Conservation (phyloP, 2,113 vertebrate species). For the Alces alces region DNA sequence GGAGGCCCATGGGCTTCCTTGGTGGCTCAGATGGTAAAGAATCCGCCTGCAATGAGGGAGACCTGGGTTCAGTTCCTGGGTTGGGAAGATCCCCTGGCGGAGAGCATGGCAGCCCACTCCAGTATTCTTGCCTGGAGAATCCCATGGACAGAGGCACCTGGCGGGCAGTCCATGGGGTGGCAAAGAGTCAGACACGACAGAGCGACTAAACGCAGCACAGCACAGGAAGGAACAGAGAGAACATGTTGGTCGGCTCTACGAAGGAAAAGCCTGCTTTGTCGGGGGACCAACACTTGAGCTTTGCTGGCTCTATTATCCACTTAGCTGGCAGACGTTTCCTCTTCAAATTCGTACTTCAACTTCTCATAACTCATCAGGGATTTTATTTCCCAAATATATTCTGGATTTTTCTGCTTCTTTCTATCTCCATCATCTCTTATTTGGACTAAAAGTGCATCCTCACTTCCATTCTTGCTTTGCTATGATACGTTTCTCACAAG, state of each 20-base stretch:
- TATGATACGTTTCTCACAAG: neutral
- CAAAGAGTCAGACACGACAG: neutral
- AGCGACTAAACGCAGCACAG: neutral
- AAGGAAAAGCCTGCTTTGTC: neutral
- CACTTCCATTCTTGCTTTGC: neutral
- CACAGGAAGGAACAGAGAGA: neutral
- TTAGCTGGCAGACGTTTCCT: neutral
- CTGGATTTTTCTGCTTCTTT: neutral
- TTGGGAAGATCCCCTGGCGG: neutral
- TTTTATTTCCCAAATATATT: neutral
- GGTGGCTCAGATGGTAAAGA: neutral
- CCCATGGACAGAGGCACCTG: neutral
- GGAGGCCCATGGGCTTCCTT: neutral
- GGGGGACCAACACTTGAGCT: neutral
- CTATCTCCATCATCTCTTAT: neutral
- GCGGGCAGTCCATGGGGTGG: neutral
- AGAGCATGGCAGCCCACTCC: neutral
- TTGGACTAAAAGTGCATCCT: neutral
- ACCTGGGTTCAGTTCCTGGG: neutral
- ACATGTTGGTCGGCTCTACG: rapidly evolving
- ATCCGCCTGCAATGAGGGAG: neutral
- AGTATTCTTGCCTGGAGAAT: neutral
- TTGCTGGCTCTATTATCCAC: neutral
- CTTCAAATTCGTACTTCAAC: neutral
- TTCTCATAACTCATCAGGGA: neutral